These are phyloP conservation scores for Tragelaphus oryx DNA, from an alignment of 2,797 vertebrate genomes.

Conservation along the genomic window DNA sequence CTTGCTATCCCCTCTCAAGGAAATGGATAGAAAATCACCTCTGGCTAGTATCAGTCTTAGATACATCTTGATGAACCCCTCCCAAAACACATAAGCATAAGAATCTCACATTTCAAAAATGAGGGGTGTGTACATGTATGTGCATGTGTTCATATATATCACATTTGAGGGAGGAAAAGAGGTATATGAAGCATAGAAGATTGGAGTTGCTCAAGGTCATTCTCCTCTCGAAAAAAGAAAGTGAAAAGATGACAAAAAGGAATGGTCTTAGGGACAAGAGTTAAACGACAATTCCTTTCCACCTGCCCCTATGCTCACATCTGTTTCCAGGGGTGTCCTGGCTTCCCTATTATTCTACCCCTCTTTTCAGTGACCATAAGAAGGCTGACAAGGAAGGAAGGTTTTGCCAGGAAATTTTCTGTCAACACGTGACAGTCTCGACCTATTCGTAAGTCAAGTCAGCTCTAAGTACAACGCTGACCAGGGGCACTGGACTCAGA, in stretches of 20 bases:
- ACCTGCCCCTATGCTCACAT: neutral
- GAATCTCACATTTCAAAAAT: neutral
- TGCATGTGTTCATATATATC: neutral
- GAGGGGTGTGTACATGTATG: neutral
- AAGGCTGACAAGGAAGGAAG: neutral
- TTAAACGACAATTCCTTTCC: neutral
- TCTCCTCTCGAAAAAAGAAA: slow-evolving; percentile 34
- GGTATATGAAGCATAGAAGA: neutral
- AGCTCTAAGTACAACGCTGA: neutral
- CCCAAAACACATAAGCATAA: neutral
- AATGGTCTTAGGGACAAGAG: neutral
- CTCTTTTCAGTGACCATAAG: neutral
- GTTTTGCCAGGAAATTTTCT: neutral
- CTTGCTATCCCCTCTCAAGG: neutral
- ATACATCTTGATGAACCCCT: neutral
- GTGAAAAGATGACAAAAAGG: neutral
- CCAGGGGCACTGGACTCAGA: neutral
- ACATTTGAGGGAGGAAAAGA: neutral
- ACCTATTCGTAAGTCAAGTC: neutral
- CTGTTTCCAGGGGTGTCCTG: neutral
- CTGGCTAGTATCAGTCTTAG: neutral
- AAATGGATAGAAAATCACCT: slow-evolving; percentile 14
- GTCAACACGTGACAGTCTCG: neutral
- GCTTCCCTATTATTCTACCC: neutral
- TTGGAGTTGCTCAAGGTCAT: slow-evolving; percentile 63